These are phyloP conservation scores for Tetragonula clypearis DNA, from an alignment of 1,140 invertebrate genomes.

Conservation along the genomic window DNA sequence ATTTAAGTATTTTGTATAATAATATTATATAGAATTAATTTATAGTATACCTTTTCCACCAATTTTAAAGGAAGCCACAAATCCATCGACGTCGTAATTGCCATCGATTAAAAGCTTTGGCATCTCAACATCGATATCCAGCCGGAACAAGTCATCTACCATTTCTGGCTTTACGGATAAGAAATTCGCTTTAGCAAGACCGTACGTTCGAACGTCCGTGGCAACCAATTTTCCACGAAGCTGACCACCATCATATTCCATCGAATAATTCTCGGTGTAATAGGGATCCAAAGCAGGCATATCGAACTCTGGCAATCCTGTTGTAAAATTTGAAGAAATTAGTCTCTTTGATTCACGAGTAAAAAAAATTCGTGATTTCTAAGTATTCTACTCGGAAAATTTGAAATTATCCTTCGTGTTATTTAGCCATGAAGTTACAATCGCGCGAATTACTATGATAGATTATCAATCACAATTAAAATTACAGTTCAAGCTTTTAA, in stretches of 20 bases:
- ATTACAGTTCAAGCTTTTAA: too few species aligned
- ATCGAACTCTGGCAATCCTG: conserved; percentile 81
- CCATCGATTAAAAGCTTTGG: conserved; percentile 80
- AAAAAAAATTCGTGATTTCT: neutral
- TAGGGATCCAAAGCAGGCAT: conserved; percentile 82
- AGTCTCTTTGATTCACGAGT: neutral
- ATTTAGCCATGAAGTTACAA: too few species aligned
- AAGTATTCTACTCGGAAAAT: too few species aligned
- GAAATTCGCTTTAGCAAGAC: conserved; percentile 79
- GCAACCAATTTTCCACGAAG: conserved; percentile 78
- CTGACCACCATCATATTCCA: conserved; percentile 80
- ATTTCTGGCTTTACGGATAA: conserved; percentile 82
- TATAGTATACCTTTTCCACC: conserved; percentile 78
- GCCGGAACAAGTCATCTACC: conserved; percentile 79
- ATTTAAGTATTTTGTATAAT: too few species aligned
- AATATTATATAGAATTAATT: too few species aligned
- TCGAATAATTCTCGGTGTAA: conserved; percentile 75
- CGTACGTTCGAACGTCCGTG: conserved; percentile 80
- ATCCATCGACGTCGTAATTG: conserved; percentile 81
- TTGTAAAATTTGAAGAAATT: neutral
- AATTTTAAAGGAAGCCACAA: conserved; percentile 79
- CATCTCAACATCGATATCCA: conserved; percentile 82
- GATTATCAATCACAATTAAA: too few species aligned
- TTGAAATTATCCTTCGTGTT: too few species aligned
- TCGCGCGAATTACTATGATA: too few species aligned